Conservation (phyloP, 1,140 invertebrate genomes). For the Ceratina calcarata region DNA sequence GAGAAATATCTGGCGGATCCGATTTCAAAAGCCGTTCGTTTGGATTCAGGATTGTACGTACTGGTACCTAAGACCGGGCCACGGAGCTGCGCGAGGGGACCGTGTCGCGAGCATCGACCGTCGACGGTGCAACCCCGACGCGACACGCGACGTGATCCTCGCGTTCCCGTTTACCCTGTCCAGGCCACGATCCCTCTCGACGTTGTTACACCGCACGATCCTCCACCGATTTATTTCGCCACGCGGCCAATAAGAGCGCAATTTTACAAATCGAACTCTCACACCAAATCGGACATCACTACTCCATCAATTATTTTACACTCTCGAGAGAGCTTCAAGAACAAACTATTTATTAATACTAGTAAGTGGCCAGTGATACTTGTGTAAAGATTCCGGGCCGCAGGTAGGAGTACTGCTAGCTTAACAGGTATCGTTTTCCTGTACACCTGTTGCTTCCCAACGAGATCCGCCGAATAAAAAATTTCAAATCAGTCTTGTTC, state of each 20-base stretch:
- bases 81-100: slow-evolving; percentile 15
- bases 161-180: slow-evolving; percentile 39
- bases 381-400: no score
- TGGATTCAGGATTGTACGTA: slow-evolving; percentile 58
- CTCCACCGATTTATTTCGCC: slow-evolving; percentile 32
- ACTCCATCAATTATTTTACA: no score
- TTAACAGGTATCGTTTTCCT: no score
- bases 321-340: no score
- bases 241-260: slow-evolving; percentile 14
- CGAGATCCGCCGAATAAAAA: no score
- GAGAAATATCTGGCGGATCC: slow-evolving; percentile 74
- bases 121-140: slow-evolving; percentile 7
- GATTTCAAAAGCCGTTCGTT: slow-evolving; percentile 77
- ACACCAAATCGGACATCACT: no score
- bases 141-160: not conserved
- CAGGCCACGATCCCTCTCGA: slow-evolving; percentile 28
- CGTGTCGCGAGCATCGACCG: slow-evolving; percentile 44
- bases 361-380: no score
- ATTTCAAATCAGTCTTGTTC: no score
- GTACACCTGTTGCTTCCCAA: no score
- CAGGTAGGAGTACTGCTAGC: no score
- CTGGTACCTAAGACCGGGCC: slow-evolving; percentile 3
- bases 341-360: no score
- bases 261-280: slow-evolving; percentile 3
- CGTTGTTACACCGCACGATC: slow-evolving; percentile 14